Percentiles rank a stretch among this genome's conserved stretches.
phyloP scores from a whole-genome alignment of 1,140 invertebrate species.

The Drosophila sturtevanti region DNA sequence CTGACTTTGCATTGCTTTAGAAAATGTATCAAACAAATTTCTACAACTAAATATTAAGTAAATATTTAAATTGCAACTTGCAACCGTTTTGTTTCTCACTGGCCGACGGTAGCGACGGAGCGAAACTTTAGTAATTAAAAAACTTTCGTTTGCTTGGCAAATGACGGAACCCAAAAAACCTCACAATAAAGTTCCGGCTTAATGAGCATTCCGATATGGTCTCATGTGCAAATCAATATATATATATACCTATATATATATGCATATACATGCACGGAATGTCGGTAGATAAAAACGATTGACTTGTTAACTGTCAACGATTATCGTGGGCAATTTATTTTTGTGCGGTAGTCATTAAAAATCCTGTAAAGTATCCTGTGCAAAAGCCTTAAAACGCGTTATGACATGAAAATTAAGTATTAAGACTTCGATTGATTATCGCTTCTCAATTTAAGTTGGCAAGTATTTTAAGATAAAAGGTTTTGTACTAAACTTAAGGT shows the following conservation, averaged over 20 bases:
- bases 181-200: conserved; percentile 63
- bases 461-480: no score
- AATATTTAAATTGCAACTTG: conserved; percentile 67
- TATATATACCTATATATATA: neutral
- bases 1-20: conserved; percentile 25
- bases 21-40: conserved; percentile 35
- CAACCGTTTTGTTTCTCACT: no score
- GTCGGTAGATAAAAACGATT: conserved; percentile 47
- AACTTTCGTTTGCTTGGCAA: conserved; percentile 39
- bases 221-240: conserved; percentile 5
- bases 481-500: no score
- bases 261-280: neutral
- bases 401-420: neutral
- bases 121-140: conserved; percentile 73
- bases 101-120: neutral
- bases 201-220: conserved; percentile 65
- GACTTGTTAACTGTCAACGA: conserved; percentile 69
- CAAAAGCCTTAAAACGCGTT: neutral
- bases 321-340: conserved; percentile 62
- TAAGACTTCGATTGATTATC: no score
- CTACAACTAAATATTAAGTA: conserved; percentile 48
- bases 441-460: no score
- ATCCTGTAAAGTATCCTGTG: neutral
- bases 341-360: conserved; percentile 19
- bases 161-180: conserved; percentile 13